Evolutionary conservation across 2,888 invertebrate genomes (phyloP), one percentile per base, ranked within the genome.

Genomic region (Hirudinaria manillensis): DNA sequence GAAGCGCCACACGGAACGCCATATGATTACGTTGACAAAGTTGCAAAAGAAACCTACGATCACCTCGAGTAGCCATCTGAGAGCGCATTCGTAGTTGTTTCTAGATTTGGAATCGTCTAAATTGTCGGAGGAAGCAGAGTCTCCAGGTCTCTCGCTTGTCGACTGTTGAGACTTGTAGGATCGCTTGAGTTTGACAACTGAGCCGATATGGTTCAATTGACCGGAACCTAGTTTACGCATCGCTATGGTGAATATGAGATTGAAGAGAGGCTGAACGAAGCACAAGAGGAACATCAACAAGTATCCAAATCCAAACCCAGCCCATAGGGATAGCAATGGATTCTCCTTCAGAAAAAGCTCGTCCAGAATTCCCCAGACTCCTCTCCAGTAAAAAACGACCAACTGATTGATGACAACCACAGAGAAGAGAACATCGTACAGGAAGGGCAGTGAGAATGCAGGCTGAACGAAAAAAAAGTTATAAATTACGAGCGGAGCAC

Each of bases 301-400:
- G 72, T 75, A 75, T 21, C 70, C 70, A 10, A 75, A 24, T 27
- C 38, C 72, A 61, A 75, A 56, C 34, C 75, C 70, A 36, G 29
- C 29, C 27, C 45, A 24, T 16, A 32, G 53, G 27, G 75, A 75
- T 21, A 34, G 29, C 21, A 61, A 32, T 21, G 29, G 36, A 56
- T 75, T 68, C 13, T 70, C 70, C 32, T 55, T 55, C n/a, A 72
- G 36, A 7, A 75, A 53, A 34, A 55, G 72, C 38, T 38, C 36
- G 65, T 75, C 75, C 32, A 75, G 34, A 32, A 71, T 3, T 27
- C 45, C 32, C 75, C 75, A 75, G 21, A 36, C 56, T 29, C 72
- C 75, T 21, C 75, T 53, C 75, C 75, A 75, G 65, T 72, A 75
- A 32, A 70, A 56, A 13, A 75, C 75, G 21, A 75, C 71, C 65